Conservation (phyloP, 2,113 vertebrate genomes). For the Cololabis saira region DNA sequence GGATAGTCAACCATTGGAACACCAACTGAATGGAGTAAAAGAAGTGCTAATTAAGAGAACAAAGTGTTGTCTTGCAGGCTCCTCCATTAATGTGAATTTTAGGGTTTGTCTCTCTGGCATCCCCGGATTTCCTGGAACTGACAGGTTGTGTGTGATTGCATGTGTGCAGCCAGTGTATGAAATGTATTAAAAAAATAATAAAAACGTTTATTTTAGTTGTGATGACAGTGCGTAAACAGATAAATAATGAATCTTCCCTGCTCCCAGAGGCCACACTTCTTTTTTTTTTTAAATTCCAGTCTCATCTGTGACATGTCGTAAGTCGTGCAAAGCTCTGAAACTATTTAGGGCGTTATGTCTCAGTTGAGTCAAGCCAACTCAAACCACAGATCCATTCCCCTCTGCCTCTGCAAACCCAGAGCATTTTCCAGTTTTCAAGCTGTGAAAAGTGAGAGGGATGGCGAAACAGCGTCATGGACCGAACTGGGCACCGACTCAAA, state of each 20-base stretch:
- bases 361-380: slow-evolving; percentile 65
- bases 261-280: slow-evolving; percentile 55
- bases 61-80: slow-evolving; percentile 78
- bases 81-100: slow-evolving; percentile 68
- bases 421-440: slow-evolving; percentile 71
- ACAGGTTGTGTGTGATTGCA: slow-evolving; percentile 42
- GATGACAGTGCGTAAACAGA: slow-evolving; percentile 70
- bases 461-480: slow-evolving; percentile 75
- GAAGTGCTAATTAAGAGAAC: slow-evolving; percentile 82
- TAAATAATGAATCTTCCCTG: slow-evolving; percentile 69
- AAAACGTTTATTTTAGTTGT: slow-evolving; percentile 55
- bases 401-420: slow-evolving; percentile 57
- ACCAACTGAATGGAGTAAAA: slow-evolving; percentile 72
- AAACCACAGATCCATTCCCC: slow-evolving; percentile 65
- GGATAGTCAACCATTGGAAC: slow-evolving; percentile 82
- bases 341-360: slow-evolving; percentile 74
- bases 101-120: slow-evolving; percentile 57
- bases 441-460: slow-evolving; percentile 76
- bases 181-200: slow-evolving; percentile 27
- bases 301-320: slow-evolving; percentile 67
- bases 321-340: slow-evolving; percentile 64
- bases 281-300: slow-evolving; percentile 31
- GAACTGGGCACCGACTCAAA: slow-evolving; percentile 77
- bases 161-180: slow-evolving; percentile 22
- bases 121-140: slow-evolving; percentile 45